Evolutionary conservation across 2,113 vertebrate genomes (phyloP), one percentile per base, ranked within the genome.

Genomic region (Semnornis frantzii): DNA sequence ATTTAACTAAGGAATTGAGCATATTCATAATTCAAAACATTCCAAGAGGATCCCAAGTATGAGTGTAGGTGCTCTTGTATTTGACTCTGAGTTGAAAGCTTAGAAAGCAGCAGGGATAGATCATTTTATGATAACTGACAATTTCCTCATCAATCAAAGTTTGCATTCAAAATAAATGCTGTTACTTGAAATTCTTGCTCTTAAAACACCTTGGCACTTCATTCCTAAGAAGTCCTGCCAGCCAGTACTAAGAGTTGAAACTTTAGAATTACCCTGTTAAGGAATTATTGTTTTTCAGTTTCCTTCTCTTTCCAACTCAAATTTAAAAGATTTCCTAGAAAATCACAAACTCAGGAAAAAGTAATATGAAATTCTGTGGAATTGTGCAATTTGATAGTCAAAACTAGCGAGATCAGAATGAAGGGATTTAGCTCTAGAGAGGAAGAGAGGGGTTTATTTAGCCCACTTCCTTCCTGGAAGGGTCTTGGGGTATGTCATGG

Each of bases 311-410:
- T 65, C 44, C 18, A 92, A 33, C 27, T 64, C 37, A 82, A 77
- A 83, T 93, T 93, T 78, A 91, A 93, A 90, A 77, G 52, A 86
- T 72, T 92, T 82, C 48, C 62, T 71, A 59, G 62, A 44, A 90
- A 93, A 86, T 81, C 8, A 54, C 28, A 44, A n/a, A 44, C 48
- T 88, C 37, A 58, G 76, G 33, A 92, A 91, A 88, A 92, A 17
- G 12, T 21, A 60, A 55, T 60, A 42, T 88, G 48, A 75, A 88
- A 81, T 93, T 79, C 69, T 68, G 60, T 42, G 21, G 70, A 90
- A 93, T 76, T 31, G 27, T 9, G 17, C 76, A 33, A 79, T 82
- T 80, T 85, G 57, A 82, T 94, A 91, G 34, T 87, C 46, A 82
- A 93, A 91, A 80, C 79, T 21, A 64, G 3, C 76, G 21, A 70